These are phyloP conservation scores for Hucho hucho DNA, from an alignment of 2,113 vertebrate genomes.

Conservation along the genomic window DNA sequence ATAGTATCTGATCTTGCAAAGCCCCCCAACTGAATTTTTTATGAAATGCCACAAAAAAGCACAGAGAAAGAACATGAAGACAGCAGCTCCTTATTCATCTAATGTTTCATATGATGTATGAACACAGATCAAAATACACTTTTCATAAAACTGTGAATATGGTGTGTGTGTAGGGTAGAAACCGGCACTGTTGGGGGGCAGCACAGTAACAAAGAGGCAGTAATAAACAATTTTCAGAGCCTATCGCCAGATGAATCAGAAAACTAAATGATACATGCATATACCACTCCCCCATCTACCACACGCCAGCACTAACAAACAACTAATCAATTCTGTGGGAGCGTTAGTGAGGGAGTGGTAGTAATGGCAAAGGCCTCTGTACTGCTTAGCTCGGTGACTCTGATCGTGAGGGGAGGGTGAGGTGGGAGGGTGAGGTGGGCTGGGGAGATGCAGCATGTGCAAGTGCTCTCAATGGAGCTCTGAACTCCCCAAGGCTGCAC, in stretches of 20 bases:
- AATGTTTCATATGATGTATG: conserved; percentile 12
- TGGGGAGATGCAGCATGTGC: conserved; percentile 41
- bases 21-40: conserved; percentile 48
- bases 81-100: conserved; percentile 18
- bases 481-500: conserved; percentile 49
- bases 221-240: conserved; percentile 4
- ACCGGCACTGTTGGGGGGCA: not conserved
- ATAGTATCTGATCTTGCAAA: conserved; percentile 48
- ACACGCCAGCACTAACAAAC: no score
- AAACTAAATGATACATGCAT: no score
- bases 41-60: conserved; percentile 41
- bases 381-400: conserved; percentile 53
- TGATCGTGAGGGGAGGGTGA: conserved; percentile 22
- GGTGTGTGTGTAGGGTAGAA: not conserved
- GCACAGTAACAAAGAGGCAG: not conserved
- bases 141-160: conserved; percentile 25
- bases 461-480: conserved; percentile 44
- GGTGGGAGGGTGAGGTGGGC: conserved; percentile 37
- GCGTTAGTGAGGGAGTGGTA: conserved; percentile 21
- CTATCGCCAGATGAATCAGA: conserved; percentile 11
- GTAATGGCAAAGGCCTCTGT: conserved; percentile 56
- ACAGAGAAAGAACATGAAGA: conserved; percentile 18
- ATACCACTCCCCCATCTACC: no score
- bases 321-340: not conserved
- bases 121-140: conserved; percentile 34